phyloP scores from a whole-genome alignment of 2,113 vertebrate genomes.

The Pollimyrus isidori region DNA sequence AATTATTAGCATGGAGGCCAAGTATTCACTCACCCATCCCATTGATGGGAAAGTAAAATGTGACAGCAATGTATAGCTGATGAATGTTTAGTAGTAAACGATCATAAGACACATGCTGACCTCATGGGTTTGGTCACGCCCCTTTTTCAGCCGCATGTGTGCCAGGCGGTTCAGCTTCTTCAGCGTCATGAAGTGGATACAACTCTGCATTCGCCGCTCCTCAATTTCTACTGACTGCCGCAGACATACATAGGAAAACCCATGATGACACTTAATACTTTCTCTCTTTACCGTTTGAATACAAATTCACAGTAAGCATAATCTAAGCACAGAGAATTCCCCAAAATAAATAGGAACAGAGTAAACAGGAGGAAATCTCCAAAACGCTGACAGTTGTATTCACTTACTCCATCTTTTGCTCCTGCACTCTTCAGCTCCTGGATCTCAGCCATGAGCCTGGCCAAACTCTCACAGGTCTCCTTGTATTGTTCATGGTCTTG shows the following conservation, averaged over 20 bases:
- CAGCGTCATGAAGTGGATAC: slow-evolving; percentile 90
- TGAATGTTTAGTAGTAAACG: not conserved
- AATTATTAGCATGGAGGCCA: not conserved
- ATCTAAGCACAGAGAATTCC: not conserved
- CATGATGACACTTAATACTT: not conserved
- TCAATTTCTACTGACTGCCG: slow-evolving; percentile 75
- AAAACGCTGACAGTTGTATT: not conserved
- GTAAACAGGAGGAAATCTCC: not conserved
- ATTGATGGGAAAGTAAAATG: not conserved
- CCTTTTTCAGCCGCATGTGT: slow-evolving; percentile 89
- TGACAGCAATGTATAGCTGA: not conserved
- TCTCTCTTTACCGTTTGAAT: not conserved
- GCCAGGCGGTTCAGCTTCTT: slow-evolving; percentile 96
- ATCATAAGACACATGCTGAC: slow-evolving; percentile 44
- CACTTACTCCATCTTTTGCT: slow-evolving; percentile 77
- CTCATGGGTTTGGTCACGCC: slow-evolving; percentile 92
- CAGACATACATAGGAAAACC: not conserved
- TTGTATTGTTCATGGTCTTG: slow-evolving; percentile 84
- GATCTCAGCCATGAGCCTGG: slow-evolving; percentile 87
- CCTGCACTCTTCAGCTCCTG: slow-evolving; percentile 86
- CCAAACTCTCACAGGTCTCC: slow-evolving; percentile 79
- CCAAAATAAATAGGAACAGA: not conserved
- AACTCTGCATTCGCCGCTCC: slow-evolving; percentile 77
- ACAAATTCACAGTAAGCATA: not conserved
- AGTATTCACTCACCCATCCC: not conserved